These are phyloP conservation scores for Ormyrus rosae DNA, from an alignment of 2,888 invertebrate genomes.

Conservation along the genomic window DNA sequence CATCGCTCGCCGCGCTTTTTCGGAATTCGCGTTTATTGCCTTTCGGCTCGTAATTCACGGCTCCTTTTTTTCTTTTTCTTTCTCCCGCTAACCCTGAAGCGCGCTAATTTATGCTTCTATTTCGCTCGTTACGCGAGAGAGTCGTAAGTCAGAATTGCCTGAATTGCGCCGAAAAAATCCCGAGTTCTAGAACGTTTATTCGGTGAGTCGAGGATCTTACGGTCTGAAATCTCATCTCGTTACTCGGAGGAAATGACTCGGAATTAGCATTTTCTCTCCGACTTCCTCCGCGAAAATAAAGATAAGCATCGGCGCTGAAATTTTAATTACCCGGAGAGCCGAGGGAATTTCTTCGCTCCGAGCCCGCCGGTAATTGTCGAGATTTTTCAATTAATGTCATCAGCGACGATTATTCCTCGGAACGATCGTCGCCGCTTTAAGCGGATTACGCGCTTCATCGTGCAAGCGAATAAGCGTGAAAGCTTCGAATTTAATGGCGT, in stretches of 20 bases:
- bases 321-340: too few species aligned
- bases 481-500: constrained; percentile 10
- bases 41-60: constrained; percentile 4
- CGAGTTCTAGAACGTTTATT: constrained; percentile 5
- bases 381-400: constrained; percentile 48
- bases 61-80: constrained; percentile 21
- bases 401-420: constrained; percentile 30
- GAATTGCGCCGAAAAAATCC: not conserved
- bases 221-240: not conserved
- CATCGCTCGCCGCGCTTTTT: not conserved
- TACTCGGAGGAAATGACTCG: not conserved
- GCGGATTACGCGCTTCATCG: not conserved
- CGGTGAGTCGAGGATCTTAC: not conserved
- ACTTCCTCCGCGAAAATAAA: too few species aligned
- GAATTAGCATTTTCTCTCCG: constrained; percentile 1
- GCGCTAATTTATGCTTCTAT: constrained; percentile 41
- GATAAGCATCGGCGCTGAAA: too few species aligned
- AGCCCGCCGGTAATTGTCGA: constrained; percentile 15
- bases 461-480: constrained; percentile 12
- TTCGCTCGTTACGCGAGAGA: constrained; percentile 10
- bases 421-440: constrained; percentile 30
- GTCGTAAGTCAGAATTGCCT: constrained; percentile 3
- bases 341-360: too few species aligned
- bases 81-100: constrained; percentile 47
- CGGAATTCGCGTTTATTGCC: constrained; percentile 4